phyloP scores from a whole-genome alignment of 2,797 vertebrate species.

The Percopsis omiscomaycus region DNA sequence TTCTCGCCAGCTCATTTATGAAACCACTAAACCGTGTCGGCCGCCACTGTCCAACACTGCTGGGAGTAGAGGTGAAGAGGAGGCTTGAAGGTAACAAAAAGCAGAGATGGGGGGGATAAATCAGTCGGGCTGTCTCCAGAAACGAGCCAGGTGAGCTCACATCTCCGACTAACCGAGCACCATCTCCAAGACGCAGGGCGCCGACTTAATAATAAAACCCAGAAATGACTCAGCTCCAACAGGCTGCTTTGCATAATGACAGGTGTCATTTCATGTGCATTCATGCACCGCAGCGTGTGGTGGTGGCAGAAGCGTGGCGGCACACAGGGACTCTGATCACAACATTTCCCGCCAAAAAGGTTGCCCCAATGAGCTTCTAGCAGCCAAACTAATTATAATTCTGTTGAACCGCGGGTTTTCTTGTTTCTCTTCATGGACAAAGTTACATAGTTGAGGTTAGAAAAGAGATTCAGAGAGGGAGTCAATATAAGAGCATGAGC shows the following conservation, averaged over 20 bases:
- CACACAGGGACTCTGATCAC: too few species aligned
- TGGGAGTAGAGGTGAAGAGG: slow-evolving; percentile 4
- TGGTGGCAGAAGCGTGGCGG: too few species aligned
- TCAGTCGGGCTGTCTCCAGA: slow-evolving; percentile 14
- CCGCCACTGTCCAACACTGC: slow-evolving; percentile 18
- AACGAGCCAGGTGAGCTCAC: slow-evolving; percentile 28
- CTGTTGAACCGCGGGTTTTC: too few species aligned
- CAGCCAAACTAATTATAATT: neutral
- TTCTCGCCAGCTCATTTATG: slow-evolving; percentile 12
- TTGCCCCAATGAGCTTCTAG: neutral
- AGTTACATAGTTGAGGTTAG: too few species aligned
- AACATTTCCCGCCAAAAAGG: neutral
- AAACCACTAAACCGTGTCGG: slow-evolving; percentile 12
- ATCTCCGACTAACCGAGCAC: slow-evolving; percentile 32
- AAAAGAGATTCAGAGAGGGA: too few species aligned
- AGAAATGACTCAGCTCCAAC: slow-evolving; percentile 6
- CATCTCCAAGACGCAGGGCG: slow-evolving; percentile 5
- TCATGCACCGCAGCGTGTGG: neutral
- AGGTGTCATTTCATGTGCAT: slow-evolving; percentile 2
- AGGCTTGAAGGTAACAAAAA: slow-evolving; percentile 5
- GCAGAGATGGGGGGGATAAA: slow-evolving; percentile 16
- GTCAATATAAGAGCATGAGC: too few species aligned
- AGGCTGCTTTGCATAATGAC: slow-evolving; percentile 11
- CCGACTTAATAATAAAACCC: slow-evolving; percentile 4
- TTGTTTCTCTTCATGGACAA: too few species aligned